Evolutionary conservation across 2,888 invertebrate genomes (phyloP).

Genomic region (Cremastinae sp.): DNA sequence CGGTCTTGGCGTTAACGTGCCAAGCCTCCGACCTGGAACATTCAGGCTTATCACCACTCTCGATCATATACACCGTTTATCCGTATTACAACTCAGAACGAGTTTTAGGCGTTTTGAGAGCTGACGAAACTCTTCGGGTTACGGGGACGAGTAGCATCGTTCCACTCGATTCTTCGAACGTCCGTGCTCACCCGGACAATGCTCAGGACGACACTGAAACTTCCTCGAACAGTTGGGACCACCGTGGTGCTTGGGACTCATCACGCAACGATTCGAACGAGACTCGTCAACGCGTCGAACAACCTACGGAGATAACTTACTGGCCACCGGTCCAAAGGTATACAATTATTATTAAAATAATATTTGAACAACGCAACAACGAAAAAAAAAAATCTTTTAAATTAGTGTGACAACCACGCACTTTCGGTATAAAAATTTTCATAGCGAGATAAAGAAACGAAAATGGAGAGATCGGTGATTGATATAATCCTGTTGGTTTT

Average conservation of each 20-base stretch:
- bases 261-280: conserved; percentile 34
- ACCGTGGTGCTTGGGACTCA: too few species aligned
- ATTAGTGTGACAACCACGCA: neutral
- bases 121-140: conserved; percentile 51
- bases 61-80: conserved; percentile 64
- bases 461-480: too few species aligned
- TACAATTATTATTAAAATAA: too few species aligned
- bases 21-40: conserved; percentile 54
- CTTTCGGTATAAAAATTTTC: too few species aligned
- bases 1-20: conserved; percentile 50
- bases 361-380: neutral
- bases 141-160: conserved; percentile 11
- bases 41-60: conserved; percentile 61
- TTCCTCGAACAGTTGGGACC: too few species aligned
- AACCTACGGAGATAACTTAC: conserved; percentile 55
- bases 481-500: too few species aligned
- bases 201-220: conserved; percentile 20
- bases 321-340: conserved; percentile 60
- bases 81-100: conserved; percentile 66
- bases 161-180: neutral
- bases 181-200: neutral
- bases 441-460: too few species aligned
- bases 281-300: conserved; percentile 21
- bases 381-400: neutral
- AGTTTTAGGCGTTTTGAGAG: conserved; percentile 59